A percentile compares a stretch with the other conserved stretches of the same genome.
Evolutionary conservation across 2,113 vertebrate genomes (phyloP).

Genomic region (Rhinopomastus cyanomelas): DNA sequence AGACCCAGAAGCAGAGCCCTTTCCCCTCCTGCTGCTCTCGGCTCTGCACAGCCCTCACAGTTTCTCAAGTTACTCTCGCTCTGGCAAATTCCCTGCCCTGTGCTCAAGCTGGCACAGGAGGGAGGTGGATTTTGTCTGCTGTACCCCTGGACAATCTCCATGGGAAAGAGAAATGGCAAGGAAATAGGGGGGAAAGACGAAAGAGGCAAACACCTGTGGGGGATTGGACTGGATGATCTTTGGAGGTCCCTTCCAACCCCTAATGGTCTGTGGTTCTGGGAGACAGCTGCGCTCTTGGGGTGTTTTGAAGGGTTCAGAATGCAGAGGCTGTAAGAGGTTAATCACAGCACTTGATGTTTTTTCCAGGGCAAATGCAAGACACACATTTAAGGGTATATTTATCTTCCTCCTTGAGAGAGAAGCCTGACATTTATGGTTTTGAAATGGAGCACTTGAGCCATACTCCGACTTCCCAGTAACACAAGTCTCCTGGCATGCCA

Average conservation of each 20-base stretch:
- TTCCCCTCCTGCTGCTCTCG: background rate
- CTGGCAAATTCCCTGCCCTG: background rate
- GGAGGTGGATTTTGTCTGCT: background rate
- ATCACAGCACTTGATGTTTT: background rate
- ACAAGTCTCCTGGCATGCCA: background rate
- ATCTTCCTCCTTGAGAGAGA: background rate
- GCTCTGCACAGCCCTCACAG: background rate
- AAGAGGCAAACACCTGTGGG: background rate
- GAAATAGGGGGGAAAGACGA: background rate
- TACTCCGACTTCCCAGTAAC: background rate
- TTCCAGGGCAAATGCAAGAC: background rate
- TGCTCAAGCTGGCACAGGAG: accelerated
- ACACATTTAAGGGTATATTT: background rate
- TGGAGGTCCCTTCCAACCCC: too few relatives aligned
- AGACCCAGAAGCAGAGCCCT: background rate
- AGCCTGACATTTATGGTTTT: background rate
- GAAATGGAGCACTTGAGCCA: background rate
- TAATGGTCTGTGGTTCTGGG: too few relatives aligned
- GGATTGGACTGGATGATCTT: too few relatives aligned
- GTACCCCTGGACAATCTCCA: background rate
- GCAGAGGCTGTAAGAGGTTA: background rate
- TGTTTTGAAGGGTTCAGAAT: background rate
- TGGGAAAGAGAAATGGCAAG: background rate
- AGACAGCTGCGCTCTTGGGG: background rate
- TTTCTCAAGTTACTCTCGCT: background rate